Evolutionary conservation across 1,140 invertebrate species (phyloP), one percentile per base, ranked within the genome.

Genomic region (Calliphora vicina): DNA sequence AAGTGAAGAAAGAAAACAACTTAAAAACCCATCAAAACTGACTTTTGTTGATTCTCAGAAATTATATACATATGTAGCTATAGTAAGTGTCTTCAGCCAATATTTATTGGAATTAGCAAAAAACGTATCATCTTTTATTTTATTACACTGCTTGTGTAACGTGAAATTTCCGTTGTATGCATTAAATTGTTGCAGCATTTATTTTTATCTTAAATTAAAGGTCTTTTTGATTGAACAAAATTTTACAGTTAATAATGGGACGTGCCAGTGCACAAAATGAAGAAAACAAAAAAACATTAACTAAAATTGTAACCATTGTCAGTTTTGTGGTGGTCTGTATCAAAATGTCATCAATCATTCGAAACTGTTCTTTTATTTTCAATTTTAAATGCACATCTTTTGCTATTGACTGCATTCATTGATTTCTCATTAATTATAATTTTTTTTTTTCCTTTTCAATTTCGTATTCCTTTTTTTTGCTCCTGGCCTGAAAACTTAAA

Each of bases 341-440:
- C 74, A 78, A 78, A 78, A 25, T 78, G 74, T 78, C 74, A 78
- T 78, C 74, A 78, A 78, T 78, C 74, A 78, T 78, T 25, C 20
- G 15, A 74, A 74, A 74, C n/a, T 50, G n/a, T 17, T 74, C 17
- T 42, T 29, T 71, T 74, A 15, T 35, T 74, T 27, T 74, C 35
- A 35, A 6, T 35, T 35, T 35, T 35, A 35, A n/a, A 10, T 78
- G 74, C 15, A 27, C 29, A 42, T 76, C 17, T 42, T 78, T 78
- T 78, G 74, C 74, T 35, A 43, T 78, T 78, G 74, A 78, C 35
- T 78, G 74, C 35, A 78, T 78, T 78, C 74, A 78, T 78, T 78
- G 74, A 78, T 78, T 78, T 78, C 74, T 35, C 74, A 78, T 78
- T 78, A 78, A 78, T 78, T 78, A 78, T 78, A 23, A 78, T 43